phyloP scores from a whole-genome alignment of 1,140 invertebrate genomes.

The Capitella teleta region DNA sequence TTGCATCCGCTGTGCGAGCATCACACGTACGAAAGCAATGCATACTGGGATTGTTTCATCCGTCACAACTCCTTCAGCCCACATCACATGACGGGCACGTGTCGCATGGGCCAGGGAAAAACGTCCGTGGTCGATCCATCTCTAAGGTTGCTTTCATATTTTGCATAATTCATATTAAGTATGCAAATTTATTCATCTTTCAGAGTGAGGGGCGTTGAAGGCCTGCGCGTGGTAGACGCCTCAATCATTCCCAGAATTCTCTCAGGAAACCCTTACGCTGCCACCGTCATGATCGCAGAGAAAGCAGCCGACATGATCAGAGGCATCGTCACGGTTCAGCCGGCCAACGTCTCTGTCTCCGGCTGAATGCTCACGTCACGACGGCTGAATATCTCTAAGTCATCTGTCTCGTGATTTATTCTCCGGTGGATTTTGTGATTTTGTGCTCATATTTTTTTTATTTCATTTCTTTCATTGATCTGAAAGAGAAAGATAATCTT shows the following conservation, averaged over 20 bases:
- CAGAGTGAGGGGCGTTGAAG: conserved; percentile 18
- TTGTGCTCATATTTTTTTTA: too few species aligned
- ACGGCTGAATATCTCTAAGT: too few species aligned
- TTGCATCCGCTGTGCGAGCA: conserved; percentile 10
- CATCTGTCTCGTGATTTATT: too few species aligned
- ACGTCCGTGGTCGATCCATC: conserved; percentile 78
- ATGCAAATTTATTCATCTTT: too few species aligned
- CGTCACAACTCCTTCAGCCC: conserved; percentile 49
- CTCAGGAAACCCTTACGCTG: conserved; percentile 16
- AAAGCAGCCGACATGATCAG: conserved; percentile 19
- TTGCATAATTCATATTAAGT: too few species aligned
- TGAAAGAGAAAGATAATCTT: too few species aligned
- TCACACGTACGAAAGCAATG: conserved; percentile 20
- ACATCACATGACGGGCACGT: conserved; percentile 79
- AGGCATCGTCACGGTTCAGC: conserved; percentile 12
- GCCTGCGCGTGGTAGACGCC: conserved; percentile 23
- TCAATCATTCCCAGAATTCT: conserved; percentile 20
- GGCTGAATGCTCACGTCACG: too few species aligned
- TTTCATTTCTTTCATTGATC: too few species aligned
- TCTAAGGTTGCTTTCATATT: too few species aligned
- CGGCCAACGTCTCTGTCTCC: conserved; percentile 13
- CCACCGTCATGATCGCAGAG: conserved; percentile 20
- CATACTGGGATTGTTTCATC: conserved; percentile 36
- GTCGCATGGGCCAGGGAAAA: conserved; percentile 80
- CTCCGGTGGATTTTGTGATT: too few species aligned